Percentiles rank a stretch among this genome's conserved stretches.
Conservation (phyloP, 2,888 invertebrate species). For the Tubiluchus corallicola region DNA sequence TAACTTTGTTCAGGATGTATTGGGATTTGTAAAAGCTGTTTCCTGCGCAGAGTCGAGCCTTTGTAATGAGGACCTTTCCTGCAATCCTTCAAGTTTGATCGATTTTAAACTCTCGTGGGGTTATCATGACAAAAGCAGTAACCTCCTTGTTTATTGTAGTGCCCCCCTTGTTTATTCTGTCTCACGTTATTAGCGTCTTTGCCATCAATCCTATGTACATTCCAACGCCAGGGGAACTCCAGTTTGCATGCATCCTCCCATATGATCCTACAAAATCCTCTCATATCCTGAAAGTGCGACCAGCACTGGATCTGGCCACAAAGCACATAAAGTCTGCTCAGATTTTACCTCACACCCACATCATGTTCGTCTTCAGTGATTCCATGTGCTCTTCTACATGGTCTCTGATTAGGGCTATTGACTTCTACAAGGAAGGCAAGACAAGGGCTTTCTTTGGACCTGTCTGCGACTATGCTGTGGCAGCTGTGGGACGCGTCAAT, state of each 20-base stretch:
- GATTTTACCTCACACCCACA: constrained; percentile 35
- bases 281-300: not conserved
- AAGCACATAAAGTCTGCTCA: constrained; percentile 5
- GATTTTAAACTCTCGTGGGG: no score
- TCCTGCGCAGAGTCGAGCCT: no score
- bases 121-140: no score
- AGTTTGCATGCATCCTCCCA: constrained; percentile 1
- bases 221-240: no score
- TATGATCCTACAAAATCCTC: not conserved
- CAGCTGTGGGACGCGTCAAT: constrained; percentile 54
- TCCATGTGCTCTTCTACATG: constrained; percentile 18
- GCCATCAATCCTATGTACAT: no score
- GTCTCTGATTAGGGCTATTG: constrained; percentile 34
- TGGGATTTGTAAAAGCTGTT: no score
- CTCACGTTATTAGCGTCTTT: no score
- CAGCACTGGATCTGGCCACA: not conserved
- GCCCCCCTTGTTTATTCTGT: no score
- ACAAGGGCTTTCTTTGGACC: constrained; percentile 14
- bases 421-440: constrained; percentile 10
- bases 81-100: no score
- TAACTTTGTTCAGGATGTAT: no score
- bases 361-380: constrained; percentile 16
- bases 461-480: constrained; percentile 26
- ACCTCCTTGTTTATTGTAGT: no score
- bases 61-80: no score